Evolutionary conservation across 2,888 invertebrate species (phyloP).

Genomic region (Tachina fera): DNA sequence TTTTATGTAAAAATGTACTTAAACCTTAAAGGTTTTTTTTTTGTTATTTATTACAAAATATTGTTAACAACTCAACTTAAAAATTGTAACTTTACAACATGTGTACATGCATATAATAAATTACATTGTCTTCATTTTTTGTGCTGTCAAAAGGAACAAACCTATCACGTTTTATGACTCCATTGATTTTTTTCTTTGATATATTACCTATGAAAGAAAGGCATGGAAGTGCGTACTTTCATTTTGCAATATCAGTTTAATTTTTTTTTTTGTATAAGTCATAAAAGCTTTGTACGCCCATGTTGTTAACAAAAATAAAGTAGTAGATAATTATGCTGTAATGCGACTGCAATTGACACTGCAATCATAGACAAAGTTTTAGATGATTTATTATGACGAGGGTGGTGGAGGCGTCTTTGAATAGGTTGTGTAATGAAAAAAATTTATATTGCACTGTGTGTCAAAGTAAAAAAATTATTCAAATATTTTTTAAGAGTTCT

Average conservation of each 20-base stretch:
- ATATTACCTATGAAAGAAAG: neutral
- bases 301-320: neutral
- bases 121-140: neutral
- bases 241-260: neutral
- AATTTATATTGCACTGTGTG: too few species aligned
- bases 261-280: neutral
- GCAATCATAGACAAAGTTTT: neutral
- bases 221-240: neutral
- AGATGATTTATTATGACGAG: too few species aligned
- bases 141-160: conserved; percentile 18
- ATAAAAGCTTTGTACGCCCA: neutral
- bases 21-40: neutral
- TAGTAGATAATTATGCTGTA: neutral
- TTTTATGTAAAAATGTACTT: neutral
- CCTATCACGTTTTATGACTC: neutral
- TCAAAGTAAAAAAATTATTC: too few species aligned
- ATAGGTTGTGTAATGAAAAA: too few species aligned
- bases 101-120: neutral
- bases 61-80: neutral
- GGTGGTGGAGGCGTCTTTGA: too few species aligned
- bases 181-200: neutral
- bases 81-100: neutral
- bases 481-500: too few species aligned
- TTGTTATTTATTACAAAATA: neutral
- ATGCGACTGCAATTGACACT: neutral